phyloP scores from a whole-genome alignment of 2,113 vertebrate species.

The Melanerpes formicivorus region DNA sequence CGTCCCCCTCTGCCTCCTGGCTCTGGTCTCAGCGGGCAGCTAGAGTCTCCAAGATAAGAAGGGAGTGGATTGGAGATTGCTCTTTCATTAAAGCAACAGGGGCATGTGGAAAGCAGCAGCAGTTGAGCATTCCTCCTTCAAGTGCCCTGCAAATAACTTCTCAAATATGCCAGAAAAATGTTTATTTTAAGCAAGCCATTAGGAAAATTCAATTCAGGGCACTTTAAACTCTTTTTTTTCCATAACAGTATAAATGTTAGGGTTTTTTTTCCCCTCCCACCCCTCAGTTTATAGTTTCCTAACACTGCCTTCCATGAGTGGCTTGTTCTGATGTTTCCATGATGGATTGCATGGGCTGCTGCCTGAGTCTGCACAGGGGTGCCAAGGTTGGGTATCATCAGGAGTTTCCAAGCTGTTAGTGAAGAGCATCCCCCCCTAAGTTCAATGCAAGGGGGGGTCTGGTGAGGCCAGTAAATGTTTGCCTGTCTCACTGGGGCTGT shows the following conservation, averaged over 20 bases:
- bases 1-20: conserved; percentile 29
- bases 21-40: conserved; percentile 29
- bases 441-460: not conserved
- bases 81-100: not conserved
- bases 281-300: not conserved
- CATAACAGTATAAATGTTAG: not conserved
- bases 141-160: not conserved
- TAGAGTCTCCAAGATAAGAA: conserved; percentile 44
- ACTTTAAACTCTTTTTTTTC: conserved; percentile 1
- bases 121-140: not conserved
- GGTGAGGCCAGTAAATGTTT: not conserved
- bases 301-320: not conserved
- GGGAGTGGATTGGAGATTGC: conserved; percentile 19
- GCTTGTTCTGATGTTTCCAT: not conserved
- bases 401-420: not conserved
- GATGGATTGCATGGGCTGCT: not conserved
- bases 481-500: not conserved
- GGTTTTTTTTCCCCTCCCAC: not conserved
- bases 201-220: not conserved
- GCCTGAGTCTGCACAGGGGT: not conserved
- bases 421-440: not conserved
- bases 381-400: not conserved
- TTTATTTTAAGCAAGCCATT: not conserved
- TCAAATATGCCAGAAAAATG: not conserved
- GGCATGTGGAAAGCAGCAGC: not conserved